Percentiles rank a stretch among this genome's conserved stretches.
phyloP scores from a whole-genome alignment of 2,797 vertebrate species.

The Australoheros facetus region DNA sequence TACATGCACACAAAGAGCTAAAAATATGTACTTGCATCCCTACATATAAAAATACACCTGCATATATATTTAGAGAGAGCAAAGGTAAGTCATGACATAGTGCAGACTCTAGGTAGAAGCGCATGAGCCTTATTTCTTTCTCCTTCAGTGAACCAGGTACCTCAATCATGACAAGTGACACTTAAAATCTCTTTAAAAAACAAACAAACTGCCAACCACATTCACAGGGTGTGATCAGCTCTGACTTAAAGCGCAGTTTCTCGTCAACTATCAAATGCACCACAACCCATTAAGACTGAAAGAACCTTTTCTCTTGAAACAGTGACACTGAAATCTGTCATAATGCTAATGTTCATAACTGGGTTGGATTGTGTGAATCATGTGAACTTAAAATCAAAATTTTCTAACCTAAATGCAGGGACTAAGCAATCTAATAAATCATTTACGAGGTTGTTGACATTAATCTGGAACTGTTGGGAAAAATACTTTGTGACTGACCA shows the following conservation, averaged over 20 bases:
- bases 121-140: background rate
- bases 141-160: slow-evolving; percentile 6
- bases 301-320: background rate
- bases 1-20: background rate
- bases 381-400: background rate
- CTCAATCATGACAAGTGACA: background rate
- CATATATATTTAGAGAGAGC: background rate
- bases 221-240: slow-evolving; percentile 23
- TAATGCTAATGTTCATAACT: background rate
- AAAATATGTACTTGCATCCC: background rate
- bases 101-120: background rate
- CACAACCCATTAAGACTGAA: slow-evolving; percentile 4
- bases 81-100: background rate
- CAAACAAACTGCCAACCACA: background rate
- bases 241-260: slow-evolving; percentile 1
- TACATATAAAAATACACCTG: slow-evolving; percentile 12
- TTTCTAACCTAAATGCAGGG: background rate
- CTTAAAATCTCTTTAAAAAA: background rate
- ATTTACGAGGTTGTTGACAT: slow-evolving; percentile 9
- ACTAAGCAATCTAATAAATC: background rate
- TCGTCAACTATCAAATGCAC: slow-evolving; percentile 1
- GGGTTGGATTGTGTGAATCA: background rate
- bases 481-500: background rate
- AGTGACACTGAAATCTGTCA: background rate
- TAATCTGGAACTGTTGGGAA: background rate